phyloP scores from a whole-genome alignment of 2,797 vertebrate genomes.

The Chelon labrosus region DNA sequence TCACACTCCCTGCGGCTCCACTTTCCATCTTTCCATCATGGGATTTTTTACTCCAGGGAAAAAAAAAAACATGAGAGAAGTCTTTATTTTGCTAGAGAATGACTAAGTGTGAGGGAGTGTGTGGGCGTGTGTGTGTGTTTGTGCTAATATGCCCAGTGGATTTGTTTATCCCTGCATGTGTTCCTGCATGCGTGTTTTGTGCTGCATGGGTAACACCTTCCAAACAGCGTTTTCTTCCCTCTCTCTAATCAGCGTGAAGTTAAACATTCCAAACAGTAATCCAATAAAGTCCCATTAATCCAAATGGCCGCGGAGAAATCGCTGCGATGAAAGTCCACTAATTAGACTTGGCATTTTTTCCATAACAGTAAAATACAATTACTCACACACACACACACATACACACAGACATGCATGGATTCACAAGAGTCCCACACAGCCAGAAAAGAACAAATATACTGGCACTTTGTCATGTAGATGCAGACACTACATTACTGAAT shows the following conservation, averaged over 20 bases:
- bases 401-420: not conserved
- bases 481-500: too few species aligned
- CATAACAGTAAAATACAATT: slow-evolving; percentile 39
- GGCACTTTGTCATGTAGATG: not conserved
- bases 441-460: not conserved
- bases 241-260: slow-evolving; percentile 39
- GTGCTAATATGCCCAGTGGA: not conserved
- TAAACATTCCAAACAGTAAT: slow-evolving; percentile 68
- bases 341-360: slow-evolving; percentile 45
- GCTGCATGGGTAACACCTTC: slow-evolving; percentile 20
- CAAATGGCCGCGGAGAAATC: slow-evolving; percentile 50
- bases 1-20: not conserved
- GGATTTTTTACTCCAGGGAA: too few species aligned
- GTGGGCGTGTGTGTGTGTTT: slow-evolving; percentile 28
- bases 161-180: not conserved
- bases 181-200: not conserved
- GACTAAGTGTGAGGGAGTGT: slow-evolving; percentile 43
- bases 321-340: slow-evolving; percentile 56
- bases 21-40: slow-evolving; percentile 63
- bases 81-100: slow-evolving; percentile 59
- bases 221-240: slow-evolving; percentile 15
- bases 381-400: slow-evolving; percentile 1
- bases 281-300: slow-evolving; percentile 66
- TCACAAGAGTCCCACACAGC: not conserved
- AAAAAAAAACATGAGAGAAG: slow-evolving; percentile 47